Conservation (phyloP, 2,113 vertebrate genomes). For the Oncorhynchus nerka region DNA sequence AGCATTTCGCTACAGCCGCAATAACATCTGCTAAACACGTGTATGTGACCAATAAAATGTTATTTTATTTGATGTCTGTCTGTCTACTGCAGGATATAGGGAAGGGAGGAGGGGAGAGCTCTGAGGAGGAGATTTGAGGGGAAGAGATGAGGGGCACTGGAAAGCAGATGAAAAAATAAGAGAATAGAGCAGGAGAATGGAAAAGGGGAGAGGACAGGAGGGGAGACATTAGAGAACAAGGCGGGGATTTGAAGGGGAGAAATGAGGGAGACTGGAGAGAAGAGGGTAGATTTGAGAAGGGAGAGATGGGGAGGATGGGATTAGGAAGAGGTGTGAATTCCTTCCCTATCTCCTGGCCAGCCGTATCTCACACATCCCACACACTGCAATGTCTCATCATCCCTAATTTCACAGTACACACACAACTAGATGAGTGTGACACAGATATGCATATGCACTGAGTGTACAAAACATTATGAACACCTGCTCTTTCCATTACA, state of each 20-base stretch:
- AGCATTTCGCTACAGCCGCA: too few relatives aligned
- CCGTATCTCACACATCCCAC: neutral
- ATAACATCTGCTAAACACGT: too few relatives aligned
- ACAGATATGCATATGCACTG: too few relatives aligned
- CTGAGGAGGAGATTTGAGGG: neutral
- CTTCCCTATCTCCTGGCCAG: too few relatives aligned
- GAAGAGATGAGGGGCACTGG: neutral
- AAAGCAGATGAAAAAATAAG: slow-evolving; percentile 1
- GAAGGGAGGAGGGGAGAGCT: too few relatives aligned
- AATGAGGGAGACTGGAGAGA: neutral
- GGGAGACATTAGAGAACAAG: neutral
- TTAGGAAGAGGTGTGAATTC: neutral
- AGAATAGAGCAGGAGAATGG: slow-evolving; percentile 6
- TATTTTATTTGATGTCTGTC: too few relatives aligned
- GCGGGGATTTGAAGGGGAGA: neutral
- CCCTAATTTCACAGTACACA: neutral
- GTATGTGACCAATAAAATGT: too few relatives aligned
- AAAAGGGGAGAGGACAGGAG: neutral
- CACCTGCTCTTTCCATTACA: too few relatives aligned
- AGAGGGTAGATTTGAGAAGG: neutral
- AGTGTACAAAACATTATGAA: too few relatives aligned
- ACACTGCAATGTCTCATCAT: neutral
- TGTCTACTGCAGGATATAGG: too few relatives aligned
- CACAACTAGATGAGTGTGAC: neutral
- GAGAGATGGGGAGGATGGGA: neutral